Evolutionary conservation across 2,888 invertebrate genomes (phyloP).

Genomic region (Lottia gigantea): DNA sequence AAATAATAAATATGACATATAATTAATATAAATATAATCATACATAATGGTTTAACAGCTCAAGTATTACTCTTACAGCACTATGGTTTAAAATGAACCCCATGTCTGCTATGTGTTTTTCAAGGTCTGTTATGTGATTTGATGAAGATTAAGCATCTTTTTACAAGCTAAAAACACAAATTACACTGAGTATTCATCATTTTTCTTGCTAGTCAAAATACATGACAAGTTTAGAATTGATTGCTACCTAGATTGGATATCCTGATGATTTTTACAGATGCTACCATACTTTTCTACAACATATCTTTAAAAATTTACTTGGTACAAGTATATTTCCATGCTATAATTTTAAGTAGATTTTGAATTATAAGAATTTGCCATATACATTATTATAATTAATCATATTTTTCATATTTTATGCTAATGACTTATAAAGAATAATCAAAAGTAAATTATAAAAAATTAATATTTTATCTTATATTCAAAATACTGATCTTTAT

Average conservation of each 20-base stretch:
- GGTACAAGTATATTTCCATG: too few species aligned
- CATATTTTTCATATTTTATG: too few species aligned
- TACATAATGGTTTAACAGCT: slow-evolving; percentile 4
- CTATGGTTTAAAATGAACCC: neutral
- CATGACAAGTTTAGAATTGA: neutral
- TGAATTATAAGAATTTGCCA: too few species aligned
- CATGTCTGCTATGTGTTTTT: neutral
- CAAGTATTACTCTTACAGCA: neutral
- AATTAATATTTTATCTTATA: too few species aligned
- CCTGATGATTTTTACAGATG: neutral
- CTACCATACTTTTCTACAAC: neutral
- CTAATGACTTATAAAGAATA: too few species aligned
- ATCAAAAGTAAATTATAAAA: too few species aligned
- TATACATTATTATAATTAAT: too few species aligned
- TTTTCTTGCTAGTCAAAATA: slow-evolving; percentile 4
- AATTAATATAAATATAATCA: neutral
- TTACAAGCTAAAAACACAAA: neutral
- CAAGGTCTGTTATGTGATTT: neutral
- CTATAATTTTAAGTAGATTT: too few species aligned
- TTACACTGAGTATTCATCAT: neutral
- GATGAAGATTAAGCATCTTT: neutral
- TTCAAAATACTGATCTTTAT: too few species aligned
- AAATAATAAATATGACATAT: neutral
- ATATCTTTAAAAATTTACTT: too few species aligned
- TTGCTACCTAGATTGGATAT: neutral